Base-by-base conservation (phyloP, 2,113 vertebrate genomes). In the Crocuta crocuta region DNA sequence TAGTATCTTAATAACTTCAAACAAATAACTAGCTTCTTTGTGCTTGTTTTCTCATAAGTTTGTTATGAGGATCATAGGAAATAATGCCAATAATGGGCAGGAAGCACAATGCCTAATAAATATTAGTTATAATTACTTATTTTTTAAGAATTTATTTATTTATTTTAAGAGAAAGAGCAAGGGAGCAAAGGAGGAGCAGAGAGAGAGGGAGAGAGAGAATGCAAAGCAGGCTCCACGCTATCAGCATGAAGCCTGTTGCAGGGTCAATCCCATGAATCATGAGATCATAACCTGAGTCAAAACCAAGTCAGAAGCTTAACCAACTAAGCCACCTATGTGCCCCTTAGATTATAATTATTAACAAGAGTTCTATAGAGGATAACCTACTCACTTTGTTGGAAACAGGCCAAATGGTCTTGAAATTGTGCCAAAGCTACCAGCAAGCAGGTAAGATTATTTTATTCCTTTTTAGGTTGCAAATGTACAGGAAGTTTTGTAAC, bases 41-140 rank as follows among this genome's bases (percentile, higher is more conserved):
- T 26, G 23, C 11, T 65, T 35, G 39, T 86, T 81, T 92, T n/a
- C 50, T 90, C 7, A 10, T 31, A 28, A 84, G 33, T 94, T 81
- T 82, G 21, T 83, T 89, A 55, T 73, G 35, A 92, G 45, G 6
- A 89, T 70, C 63, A 95, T 5, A 92, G 33, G 19, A 89, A 68
- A 74, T 79, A 21, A 45, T 85, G 12, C 50, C 4, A 66, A 53
- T 39, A 71, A 82, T 79, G 24, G 50, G 26, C 39, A 96, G 92
- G 70, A 96, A 84, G 7, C 12, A 79, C 8, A 84, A 91, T 48
- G 24, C 8, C 26, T 89, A 86, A 33, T 71, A 94, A 93, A 71
- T 39, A 23, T 39, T 91, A 7, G 50, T 79, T 80, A 61, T 66
- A 94, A 85, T 94, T 95, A 95, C 58, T 61, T 61, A 61, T 61